A percentile compares a stretch with the other conserved stretches of the same genome.
These are phyloP conservation scores for Selene dorsalis DNA, from an alignment of 2,797 vertebrate species.

Conservation along the genomic window DNA sequence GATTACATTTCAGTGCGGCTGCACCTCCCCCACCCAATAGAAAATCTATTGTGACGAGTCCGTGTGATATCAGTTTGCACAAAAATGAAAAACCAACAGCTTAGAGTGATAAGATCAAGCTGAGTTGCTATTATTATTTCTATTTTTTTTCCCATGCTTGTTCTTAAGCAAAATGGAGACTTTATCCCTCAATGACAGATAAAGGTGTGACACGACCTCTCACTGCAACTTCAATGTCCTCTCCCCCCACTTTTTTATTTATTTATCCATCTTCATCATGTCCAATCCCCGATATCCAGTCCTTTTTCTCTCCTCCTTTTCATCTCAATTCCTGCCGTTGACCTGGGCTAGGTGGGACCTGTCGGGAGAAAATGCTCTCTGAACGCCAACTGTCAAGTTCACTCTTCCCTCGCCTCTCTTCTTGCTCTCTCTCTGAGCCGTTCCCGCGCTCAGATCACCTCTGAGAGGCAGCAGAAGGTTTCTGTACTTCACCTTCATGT, in stretches of 20 bases:
- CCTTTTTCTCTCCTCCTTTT: constrained; percentile 41
- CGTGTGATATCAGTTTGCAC: constrained; percentile 57
- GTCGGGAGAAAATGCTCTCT: constrained; percentile 66
- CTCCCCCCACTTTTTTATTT: background rate
- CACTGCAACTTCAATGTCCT: constrained; percentile 30
- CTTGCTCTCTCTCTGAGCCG: constrained; percentile 23
- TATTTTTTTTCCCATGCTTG: constrained; percentile 2
- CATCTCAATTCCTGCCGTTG: constrained; percentile 61
- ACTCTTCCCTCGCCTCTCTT: constrained; percentile 51
- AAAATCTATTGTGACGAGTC: constrained; percentile 58
- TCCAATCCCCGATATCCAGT: constrained; percentile 29
- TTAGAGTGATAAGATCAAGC: constrained; percentile 74
- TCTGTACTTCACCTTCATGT: constrained; percentile 58
- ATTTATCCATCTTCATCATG: constrained; percentile 11
- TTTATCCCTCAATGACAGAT: constrained; percentile 45
- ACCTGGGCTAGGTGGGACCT: constrained; percentile 55
- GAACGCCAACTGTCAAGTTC: constrained; percentile 66
- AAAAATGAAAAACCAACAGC: constrained; percentile 76
- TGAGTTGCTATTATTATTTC: constrained; percentile 64
- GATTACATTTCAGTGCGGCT: constrained; percentile 66
- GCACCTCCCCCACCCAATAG: constrained; percentile 29
- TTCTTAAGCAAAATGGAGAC: constrained; percentile 51
- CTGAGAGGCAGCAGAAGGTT: constrained; percentile 54
- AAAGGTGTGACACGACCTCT: constrained; percentile 20
- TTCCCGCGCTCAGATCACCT: constrained; percentile 42